Base-by-base conservation (phyloP, 2,113 vertebrate genomes). In the Collichthys lucidus region DNA sequence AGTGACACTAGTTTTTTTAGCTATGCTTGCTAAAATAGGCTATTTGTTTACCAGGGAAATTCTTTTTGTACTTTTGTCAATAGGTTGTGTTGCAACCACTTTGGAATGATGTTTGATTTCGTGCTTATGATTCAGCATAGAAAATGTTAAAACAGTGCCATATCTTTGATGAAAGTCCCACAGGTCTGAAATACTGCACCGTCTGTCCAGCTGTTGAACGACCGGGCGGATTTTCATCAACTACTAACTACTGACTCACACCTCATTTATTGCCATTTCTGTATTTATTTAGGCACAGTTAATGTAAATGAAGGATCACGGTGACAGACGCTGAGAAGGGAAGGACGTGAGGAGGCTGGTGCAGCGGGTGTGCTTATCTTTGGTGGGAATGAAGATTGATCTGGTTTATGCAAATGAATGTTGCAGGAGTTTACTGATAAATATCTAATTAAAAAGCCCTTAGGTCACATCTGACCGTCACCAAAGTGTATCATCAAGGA, bases 301-400 rank as follows among this genome's bases (percentile, higher is more conserved):
- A 83, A 82, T 88, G 88, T 92, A 87, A 84, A 81, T 76, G 80
- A 83, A 50, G 67, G 63, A 66, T 59, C 47, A 17, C 3, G 15
- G 68, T 14, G 47, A 88, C 4, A 57, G 74, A 85, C 79, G 46
- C 61, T 78, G 29, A 22, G 64, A 71, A 69, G 69, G 57, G 77
- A 71, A 84, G 63, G 80, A 84, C 70, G 11, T 2, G 20, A 71
- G 46, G 65, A 22, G 61, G 64, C 22, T 47, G 52, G n/a, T n/a
- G n/a, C n/a, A n/a, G n/a, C n/a, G 70, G 86, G 78, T 73, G 82
- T 67, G 79, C 74, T 86, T 60, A 86, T 86, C 88, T 93, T 93
- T 94, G 94, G 93, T 93, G 91, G 89, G 93, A 94, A 96, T 96
- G 94, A 96, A 91, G 94, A 95, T 94, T 94, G 87, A 94, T 92